A percentile compares a stretch with the other conserved stretches of the same genome.
Conservation (phyloP, 2,888 invertebrate species). For the Patella ulyssiponensis region DNA sequence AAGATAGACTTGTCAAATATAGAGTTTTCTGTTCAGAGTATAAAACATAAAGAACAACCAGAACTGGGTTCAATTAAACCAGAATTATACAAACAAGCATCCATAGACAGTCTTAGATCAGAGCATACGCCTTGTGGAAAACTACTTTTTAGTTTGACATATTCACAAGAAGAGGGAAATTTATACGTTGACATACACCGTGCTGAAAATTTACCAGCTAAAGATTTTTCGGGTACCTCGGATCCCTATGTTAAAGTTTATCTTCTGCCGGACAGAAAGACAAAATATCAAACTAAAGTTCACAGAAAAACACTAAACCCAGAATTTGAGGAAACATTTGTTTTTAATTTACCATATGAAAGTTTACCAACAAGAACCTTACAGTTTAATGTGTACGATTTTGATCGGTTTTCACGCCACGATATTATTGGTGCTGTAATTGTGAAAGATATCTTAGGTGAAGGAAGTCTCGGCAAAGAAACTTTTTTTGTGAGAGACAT, state of each 20-base stretch:
- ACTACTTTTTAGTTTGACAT: slow-evolving; percentile 85
- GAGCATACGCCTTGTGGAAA: slow-evolving; percentile 78
- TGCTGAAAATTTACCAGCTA: slow-evolving; percentile 85
- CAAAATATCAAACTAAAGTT: slow-evolving; percentile 87
- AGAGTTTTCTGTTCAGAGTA: slow-evolving; percentile 79
- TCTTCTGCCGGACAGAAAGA: slow-evolving; percentile 86
- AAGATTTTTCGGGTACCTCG: slow-evolving; percentile 87
- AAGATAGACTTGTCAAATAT: slow-evolving; percentile 84
- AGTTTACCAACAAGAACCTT: slow-evolving; percentile 83
- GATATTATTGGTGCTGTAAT: slow-evolving; percentile 90
- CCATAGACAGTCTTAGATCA: slow-evolving; percentile 59
- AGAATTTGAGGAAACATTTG: slow-evolving; percentile 87
- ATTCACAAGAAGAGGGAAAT: slow-evolving; percentile 86
- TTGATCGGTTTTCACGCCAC: slow-evolving; percentile 89
- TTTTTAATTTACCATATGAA: slow-evolving; percentile 85
- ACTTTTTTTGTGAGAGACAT: slow-evolving; percentile 90
- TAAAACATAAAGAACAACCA: slow-evolving; percentile 73
- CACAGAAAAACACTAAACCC: slow-evolving; percentile 86
- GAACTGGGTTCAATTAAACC: slow-evolving; percentile 66
- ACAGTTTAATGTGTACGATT: slow-evolving; percentile 90
- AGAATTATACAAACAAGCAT: slow-evolving; percentile 75
- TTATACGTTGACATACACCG: slow-evolving; percentile 83
- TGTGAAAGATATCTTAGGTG: slow-evolving; percentile 83
- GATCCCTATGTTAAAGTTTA: slow-evolving; percentile 91
- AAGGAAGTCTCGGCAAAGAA: slow-evolving; percentile 84